A percentile compares a stretch with the other conserved stretches of the same genome.
Conservation (phyloP, 2,888 invertebrate genomes). For the Himalopsyche kuldschensis region DNA sequence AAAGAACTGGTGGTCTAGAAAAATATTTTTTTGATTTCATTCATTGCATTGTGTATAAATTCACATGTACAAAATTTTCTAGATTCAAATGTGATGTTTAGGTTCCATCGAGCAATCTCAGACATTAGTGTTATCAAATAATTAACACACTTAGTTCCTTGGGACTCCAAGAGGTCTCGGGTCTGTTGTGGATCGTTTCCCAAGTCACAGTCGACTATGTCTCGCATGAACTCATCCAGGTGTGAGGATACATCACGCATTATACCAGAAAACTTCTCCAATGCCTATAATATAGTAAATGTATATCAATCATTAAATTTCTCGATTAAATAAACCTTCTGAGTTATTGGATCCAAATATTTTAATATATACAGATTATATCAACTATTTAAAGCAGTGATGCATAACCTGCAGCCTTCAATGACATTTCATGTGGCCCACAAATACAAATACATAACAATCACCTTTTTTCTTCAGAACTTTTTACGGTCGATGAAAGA, state of each 20-base stretch:
- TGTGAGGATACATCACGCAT: slow-evolving; percentile 88
- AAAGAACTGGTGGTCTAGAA: too few species aligned
- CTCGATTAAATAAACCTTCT: too few species aligned
- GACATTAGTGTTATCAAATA: slow-evolving; percentile 41
- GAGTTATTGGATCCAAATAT: too few species aligned
- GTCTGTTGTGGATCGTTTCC: slow-evolving; percentile 93
- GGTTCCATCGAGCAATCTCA: too few species aligned
- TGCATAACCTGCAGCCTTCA: too few species aligned
- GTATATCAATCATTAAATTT: neutral
- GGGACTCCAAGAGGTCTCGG: slow-evolving; percentile 81
- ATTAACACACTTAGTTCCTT: slow-evolving; percentile 67
- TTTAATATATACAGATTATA: too few species aligned
- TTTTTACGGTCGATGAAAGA: too few species aligned
- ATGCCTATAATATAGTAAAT: slow-evolving; percentile 62
- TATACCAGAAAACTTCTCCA: slow-evolving; percentile 91
- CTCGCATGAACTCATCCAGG: slow-evolving; percentile 83
- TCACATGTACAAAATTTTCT: neutral
- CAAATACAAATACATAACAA: too few species aligned
- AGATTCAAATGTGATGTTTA: neutral
- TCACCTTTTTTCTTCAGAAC: too few species aligned
- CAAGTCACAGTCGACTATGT: slow-evolving; percentile 88
- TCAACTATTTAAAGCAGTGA: too few species aligned
- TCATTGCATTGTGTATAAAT: neutral
- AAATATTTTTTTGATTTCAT: neutral
- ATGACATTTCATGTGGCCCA: too few species aligned